These are phyloP conservation scores for Neodiprion fabricii DNA, from an alignment of 1,140 invertebrate species.

Conservation along the genomic window DNA sequence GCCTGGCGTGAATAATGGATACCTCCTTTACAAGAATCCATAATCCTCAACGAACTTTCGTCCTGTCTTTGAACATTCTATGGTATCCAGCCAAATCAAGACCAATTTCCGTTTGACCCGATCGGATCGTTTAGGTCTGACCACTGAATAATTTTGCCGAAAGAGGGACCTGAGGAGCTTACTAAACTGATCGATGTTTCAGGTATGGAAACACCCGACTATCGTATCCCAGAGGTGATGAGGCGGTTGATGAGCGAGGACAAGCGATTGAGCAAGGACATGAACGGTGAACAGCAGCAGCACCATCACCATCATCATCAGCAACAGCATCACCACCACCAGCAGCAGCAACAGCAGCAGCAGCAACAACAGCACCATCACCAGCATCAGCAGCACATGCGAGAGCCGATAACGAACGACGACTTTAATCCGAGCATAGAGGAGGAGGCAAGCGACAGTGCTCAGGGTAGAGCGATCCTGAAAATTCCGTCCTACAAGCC, in stretches of 20 bases:
- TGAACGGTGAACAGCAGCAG: constrained; percentile 51
- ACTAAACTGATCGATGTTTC: background rate
- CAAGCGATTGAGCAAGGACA: constrained; percentile 59
- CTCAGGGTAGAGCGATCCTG: constrained; percentile 74
- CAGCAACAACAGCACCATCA: constrained; percentile 44
- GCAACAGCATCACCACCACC: constrained; percentile 24
- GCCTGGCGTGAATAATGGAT: too few relatives aligned
- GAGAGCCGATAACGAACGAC: constrained; percentile 55
- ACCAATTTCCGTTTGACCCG: background rate
- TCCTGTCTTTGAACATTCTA: too few relatives aligned
- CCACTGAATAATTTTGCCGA: background rate
- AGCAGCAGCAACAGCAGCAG: constrained; percentile 44
- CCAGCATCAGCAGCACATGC: constrained; percentile 42
- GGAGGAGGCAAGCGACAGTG: constrained; percentile 64
- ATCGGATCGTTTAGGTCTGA: background rate
- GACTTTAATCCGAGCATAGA: constrained; percentile 58
- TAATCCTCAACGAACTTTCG: too few relatives aligned
- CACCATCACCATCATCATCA: constrained; percentile 2
- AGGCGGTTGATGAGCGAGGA: constrained; percentile 66
- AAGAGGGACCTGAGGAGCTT: too few relatives aligned
- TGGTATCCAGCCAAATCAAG: background rate
- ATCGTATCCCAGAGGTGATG: constrained; percentile 67
- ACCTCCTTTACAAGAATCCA: too few relatives aligned
- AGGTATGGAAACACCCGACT: constrained; percentile 56
- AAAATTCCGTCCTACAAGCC: constrained; percentile 93